Conservation (phyloP, 2,888 invertebrate genomes). For the Lycia hirtaria region DNA sequence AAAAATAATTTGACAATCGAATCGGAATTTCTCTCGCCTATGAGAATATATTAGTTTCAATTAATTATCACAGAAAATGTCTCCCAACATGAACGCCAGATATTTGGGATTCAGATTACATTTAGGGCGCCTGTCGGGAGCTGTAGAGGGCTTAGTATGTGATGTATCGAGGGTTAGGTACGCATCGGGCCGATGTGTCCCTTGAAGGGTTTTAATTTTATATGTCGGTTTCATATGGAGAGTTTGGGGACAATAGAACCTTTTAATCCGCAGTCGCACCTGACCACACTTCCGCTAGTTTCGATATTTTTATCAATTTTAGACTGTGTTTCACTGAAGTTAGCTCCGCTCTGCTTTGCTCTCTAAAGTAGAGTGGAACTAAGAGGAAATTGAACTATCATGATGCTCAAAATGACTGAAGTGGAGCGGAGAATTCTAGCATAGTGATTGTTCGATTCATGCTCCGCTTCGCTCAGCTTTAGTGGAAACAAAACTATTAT, state of each 20-base stretch:
- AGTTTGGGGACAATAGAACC: not conserved
- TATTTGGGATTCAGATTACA: constrained; percentile 45
- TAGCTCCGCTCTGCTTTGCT: too few species aligned
- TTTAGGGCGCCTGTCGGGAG: constrained; percentile 18
- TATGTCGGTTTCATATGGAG: constrained; percentile 1
- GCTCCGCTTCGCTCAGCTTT: too few species aligned
- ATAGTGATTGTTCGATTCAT: too few species aligned
- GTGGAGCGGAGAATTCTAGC: too few species aligned
- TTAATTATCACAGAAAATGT: constrained; percentile 10
- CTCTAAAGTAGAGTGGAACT: too few species aligned
- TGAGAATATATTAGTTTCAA: not conserved
- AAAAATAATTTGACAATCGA: too few species aligned
- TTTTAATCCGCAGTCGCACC: constrained; percentile 8
- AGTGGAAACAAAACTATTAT: too few species aligned
- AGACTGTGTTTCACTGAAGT: not conserved
- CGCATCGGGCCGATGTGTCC: constrained; percentile 13
- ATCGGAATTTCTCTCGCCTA: not conserved
- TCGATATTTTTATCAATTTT: not conserved
- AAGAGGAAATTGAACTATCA: too few species aligned
- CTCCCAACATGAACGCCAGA: constrained; percentile 35
- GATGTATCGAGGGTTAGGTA: constrained; percentile 12
- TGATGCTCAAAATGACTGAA: too few species aligned
- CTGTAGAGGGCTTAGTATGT: constrained; percentile 12
- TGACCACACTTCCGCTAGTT: not conserved
- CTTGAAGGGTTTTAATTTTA: constrained; percentile 31